Percentiles rank a stretch among this genome's conserved stretches.
phyloP scores from a whole-genome alignment of 2,797 vertebrate species.

The Pachyuromys duprasi region DNA sequence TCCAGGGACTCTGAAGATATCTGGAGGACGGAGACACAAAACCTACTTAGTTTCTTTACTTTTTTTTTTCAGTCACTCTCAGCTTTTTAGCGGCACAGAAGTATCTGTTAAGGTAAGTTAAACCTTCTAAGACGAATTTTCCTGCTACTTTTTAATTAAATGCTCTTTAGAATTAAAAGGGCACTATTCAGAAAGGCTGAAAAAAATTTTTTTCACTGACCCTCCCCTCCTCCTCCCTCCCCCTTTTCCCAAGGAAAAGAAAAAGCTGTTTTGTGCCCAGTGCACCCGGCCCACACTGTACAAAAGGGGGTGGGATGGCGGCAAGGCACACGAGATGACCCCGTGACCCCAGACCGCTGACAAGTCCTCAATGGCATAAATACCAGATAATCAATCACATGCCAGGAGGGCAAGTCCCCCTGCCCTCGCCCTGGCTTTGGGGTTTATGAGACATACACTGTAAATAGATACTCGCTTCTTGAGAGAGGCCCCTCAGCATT shows the following conservation, averaged over 20 bases:
- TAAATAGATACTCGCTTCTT: slow-evolving; percentile 93
- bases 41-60: not conserved
- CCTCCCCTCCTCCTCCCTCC: slow-evolving; percentile 88
- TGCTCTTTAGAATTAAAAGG: slow-evolving; percentile 91
- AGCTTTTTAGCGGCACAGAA: slow-evolving; percentile 85
- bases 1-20: not conserved
- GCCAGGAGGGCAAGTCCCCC: slow-evolving; percentile 91
- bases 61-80: slow-evolving; percentile 66
- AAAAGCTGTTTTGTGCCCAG: slow-evolving; percentile 92
- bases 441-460: slow-evolving; percentile 92
- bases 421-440: slow-evolving; percentile 88
- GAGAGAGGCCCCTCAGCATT: slow-evolving; percentile 87
- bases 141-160: slow-evolving; percentile 90
- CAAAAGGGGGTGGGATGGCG: slow-evolving; percentile 98
- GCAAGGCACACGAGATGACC: slow-evolving; percentile 95
- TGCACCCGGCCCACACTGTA: slow-evolving; percentile 94
- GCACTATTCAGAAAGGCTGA: slow-evolving; percentile 90
- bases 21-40: not conserved
- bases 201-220: slow-evolving; percentile 87
- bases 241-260: slow-evolving; percentile 96
- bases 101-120: slow-evolving; percentile 90
- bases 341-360: slow-evolving; percentile 93
- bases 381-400: slow-evolving; percentile 99
- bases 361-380: slow-evolving; percentile 95
- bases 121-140: slow-evolving; percentile 90